phyloP scores from a whole-genome alignment of 2,888 invertebrate genomes.

The Rhamphomyia laevipes region DNA sequence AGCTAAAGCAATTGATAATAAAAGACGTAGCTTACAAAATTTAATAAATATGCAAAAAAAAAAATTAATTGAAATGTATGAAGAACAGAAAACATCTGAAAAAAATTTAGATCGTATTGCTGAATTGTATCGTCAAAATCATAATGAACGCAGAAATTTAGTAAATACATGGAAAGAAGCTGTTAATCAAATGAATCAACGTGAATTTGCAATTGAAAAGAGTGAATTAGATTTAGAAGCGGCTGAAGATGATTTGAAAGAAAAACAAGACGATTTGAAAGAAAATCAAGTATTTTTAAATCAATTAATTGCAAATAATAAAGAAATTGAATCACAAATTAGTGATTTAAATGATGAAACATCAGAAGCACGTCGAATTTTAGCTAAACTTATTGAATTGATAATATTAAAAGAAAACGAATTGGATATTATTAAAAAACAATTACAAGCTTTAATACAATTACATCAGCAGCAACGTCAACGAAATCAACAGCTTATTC shows the following conservation, averaged over 20 bases:
- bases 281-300: slow-evolving; percentile 40
- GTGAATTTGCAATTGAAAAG: slow-evolving; percentile 52
- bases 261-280: slow-evolving; percentile 35
- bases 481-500: slow-evolving; percentile 25
- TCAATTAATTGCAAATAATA: slow-evolving; percentile 43
- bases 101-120: slow-evolving; percentile 42
- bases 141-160: slow-evolving; percentile 54
- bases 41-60: slow-evolving; percentile 38
- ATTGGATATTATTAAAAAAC: slow-evolving; percentile 30
- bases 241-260: slow-evolving; percentile 23
- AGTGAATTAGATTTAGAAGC: slow-evolving; percentile 34
- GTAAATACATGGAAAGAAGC: slow-evolving; percentile 62
- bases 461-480: slow-evolving; percentile 28
- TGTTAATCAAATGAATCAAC: slow-evolving; percentile 54
- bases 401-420: slow-evolving; percentile 36
- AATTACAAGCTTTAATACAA: slow-evolving; percentile 28
- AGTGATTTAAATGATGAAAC: slow-evolving; percentile 34
- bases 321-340: slow-evolving; percentile 36
- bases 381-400: slow-evolving; percentile 28
- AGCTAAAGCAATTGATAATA: slow-evolving; percentile 49
- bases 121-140: slow-evolving; percentile 42
- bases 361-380: slow-evolving; percentile 32
- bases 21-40: slow-evolving; percentile 42
- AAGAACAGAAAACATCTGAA: slow-evolving; percentile 44
- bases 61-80: slow-evolving; percentile 36